These are phyloP conservation scores for Panthera tigris DNA, from an alignment of 2,113 vertebrate species.

Conservation along the genomic window DNA sequence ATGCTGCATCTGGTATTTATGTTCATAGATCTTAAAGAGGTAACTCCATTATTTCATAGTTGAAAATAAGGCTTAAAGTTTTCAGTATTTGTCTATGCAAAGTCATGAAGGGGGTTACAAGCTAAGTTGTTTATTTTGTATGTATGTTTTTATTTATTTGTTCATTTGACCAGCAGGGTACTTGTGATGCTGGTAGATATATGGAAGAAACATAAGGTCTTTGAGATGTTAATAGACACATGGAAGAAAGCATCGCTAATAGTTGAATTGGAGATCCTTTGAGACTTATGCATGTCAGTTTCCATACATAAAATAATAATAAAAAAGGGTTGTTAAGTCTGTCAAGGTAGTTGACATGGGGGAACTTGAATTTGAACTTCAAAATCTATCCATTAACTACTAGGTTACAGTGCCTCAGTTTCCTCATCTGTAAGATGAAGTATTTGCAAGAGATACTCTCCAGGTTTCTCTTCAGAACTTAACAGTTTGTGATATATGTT, in stretches of 20 bases:
- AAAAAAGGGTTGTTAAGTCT: not conserved
- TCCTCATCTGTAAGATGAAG: not conserved
- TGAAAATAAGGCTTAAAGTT: not conserved
- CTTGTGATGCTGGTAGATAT: constrained; percentile 10
- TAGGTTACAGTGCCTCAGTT: not conserved
- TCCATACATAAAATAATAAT: not conserved
- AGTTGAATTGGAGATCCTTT: not conserved
- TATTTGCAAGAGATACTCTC: not conserved
- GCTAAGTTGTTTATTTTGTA: not conserved
- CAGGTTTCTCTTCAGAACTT: not conserved
- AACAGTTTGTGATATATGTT: not conserved
- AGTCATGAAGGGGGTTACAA: not conserved
- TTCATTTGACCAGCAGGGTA: constrained; percentile 33
- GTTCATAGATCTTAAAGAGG: not conserved
- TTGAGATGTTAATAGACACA: not conserved
- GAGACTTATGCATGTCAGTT: not conserved
- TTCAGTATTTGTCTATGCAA: constrained; percentile 5
- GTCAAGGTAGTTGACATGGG: not conserved
- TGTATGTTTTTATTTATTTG: constrained; percentile 10
- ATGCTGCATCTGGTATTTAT: not conserved
- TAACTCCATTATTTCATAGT: not conserved
- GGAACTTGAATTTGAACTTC: not conserved
- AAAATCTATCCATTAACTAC: not conserved
- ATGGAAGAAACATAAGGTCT: not conserved
- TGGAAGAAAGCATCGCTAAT: not conserved